These are phyloP conservation scores for Anguilla japonica DNA, from an alignment of 2,113 vertebrate species.

Conservation along the genomic window DNA sequence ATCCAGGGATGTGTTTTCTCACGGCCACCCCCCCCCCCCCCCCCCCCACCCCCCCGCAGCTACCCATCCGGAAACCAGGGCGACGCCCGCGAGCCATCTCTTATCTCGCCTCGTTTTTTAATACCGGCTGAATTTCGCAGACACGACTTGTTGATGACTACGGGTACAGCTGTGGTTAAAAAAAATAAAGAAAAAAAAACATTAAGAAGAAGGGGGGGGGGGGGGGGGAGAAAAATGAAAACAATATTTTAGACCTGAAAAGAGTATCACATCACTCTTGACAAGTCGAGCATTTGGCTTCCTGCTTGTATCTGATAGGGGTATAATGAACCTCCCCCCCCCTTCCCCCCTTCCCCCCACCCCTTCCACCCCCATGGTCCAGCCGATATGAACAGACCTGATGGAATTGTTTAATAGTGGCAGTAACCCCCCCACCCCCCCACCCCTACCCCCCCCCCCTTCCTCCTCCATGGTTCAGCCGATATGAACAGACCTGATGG, in stretches of 20 bases:
- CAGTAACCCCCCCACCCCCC: not conserved
- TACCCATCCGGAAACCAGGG: not conserved
- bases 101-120: not conserved
- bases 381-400: not conserved
- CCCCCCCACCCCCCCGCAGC: not conserved
- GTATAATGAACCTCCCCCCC: not conserved
- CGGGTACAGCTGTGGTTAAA: not conserved
- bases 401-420: too few relatives aligned
- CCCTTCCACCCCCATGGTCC: not conserved
- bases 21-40: not conserved
- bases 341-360: not conserved
- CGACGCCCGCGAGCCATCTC: not conserved
- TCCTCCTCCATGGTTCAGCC: not conserved
- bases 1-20: not conserved
- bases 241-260: not conserved
- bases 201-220: too few relatives aligned
- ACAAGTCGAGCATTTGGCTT: not conserved
- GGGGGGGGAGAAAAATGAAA: not conserved
- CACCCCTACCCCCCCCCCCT: not conserved
- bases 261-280: not conserved
- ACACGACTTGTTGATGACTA: not conserved
- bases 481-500: not conserved
- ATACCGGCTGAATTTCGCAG: not conserved
- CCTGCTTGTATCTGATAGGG: not conserved
- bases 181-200: not conserved